These are phyloP conservation scores for Augochlora pura DNA, from an alignment of 1,140 invertebrate genomes.

Conservation along the genomic window DNA sequence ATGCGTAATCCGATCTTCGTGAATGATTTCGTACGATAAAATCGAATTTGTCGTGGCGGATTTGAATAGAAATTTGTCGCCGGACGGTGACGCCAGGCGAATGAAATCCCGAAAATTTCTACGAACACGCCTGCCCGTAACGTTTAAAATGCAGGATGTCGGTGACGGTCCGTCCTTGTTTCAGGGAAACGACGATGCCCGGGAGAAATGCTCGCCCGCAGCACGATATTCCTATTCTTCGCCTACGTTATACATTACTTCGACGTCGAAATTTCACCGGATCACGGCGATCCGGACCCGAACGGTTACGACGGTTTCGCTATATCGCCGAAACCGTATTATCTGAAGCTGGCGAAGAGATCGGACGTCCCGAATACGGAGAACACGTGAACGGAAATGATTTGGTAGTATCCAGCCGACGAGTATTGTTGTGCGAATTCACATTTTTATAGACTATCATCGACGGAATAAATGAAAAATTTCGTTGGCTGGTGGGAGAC, in stretches of 20 bases:
- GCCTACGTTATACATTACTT: constrained; percentile 81
- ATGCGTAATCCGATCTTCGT: not conserved
- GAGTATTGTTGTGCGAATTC: no score
- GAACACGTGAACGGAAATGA: not conserved
- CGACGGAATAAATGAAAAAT: no score
- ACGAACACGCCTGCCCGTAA: no score
- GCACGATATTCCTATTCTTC: constrained; percentile 81
- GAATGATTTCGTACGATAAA: not conserved
- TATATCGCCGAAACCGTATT: constrained; percentile 79
- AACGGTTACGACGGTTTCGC: constrained; percentile 80
- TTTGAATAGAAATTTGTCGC: no score
- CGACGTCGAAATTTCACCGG: constrained; percentile 72
- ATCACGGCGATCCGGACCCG: constrained; percentile 67
- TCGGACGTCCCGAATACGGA: not conserved
- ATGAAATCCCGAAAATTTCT: no score
- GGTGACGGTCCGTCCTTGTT: constrained; percentile 28
- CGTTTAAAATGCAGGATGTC: no score
- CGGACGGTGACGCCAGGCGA: no score
- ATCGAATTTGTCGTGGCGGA: not conserved
- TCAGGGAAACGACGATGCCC: constrained; percentile 83
- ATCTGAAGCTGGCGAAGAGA: constrained; percentile 60
- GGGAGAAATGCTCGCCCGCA: constrained; percentile 83
- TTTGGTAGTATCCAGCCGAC: not conserved
- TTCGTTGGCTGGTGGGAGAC: no score
- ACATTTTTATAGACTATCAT: no score